Base-by-base conservation (phyloP, 2,113 vertebrate species). In the Alosa alosa region DNA sequence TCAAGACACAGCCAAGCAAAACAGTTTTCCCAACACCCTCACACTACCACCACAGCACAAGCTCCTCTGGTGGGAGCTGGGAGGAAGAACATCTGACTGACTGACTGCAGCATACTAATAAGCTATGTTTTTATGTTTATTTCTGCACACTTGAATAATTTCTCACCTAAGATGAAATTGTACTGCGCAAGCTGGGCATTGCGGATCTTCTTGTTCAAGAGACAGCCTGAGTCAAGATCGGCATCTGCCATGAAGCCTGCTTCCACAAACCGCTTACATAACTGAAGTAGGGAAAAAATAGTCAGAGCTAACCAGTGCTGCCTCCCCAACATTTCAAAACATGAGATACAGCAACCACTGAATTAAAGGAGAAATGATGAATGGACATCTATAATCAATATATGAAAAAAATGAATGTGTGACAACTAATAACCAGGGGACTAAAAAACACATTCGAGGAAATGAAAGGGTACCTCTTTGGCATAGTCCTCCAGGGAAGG, bases 101-200 rank as follows among this genome's bases (percentile, higher is more conserved):
- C 5, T 49, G 57, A 64, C 57, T 6, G 57, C 22, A 36, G 25
- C 7, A 72, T 72, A 31, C n/a, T 31, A 72, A 72, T 31, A 9
- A 64, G 20, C 22, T 8, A 11, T 10, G 31, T 15, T 72, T 36
- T 72, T 2, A 36, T 36, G 3, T 36, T 72, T 72, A 31, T 72
- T 72, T 72, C 8, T 15, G n/a, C 64, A 72, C 64, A 9, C 11
- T 11, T 13, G 64, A 72, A 11, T 46, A 11, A 85, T 46, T 75
- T 82, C 93, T 95, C 95, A 99, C 98, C 98, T 13, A 99, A 93
- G 89, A 99, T 99, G 84, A 99, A 99, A 91, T 99, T 99, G 88
- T 97, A 99, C 60, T 98, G 97, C 45, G 97, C 96, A 93, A 99
- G 92, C 88, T 99, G 98, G 7, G 97, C 97, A 44, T 98, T 98